A percentile compares a stretch with the other conserved stretches of the same genome.
Evolutionary conservation across 2,113 vertebrate species (phyloP).

Genomic region (Misgurnus anguillicaudatus): DNA sequence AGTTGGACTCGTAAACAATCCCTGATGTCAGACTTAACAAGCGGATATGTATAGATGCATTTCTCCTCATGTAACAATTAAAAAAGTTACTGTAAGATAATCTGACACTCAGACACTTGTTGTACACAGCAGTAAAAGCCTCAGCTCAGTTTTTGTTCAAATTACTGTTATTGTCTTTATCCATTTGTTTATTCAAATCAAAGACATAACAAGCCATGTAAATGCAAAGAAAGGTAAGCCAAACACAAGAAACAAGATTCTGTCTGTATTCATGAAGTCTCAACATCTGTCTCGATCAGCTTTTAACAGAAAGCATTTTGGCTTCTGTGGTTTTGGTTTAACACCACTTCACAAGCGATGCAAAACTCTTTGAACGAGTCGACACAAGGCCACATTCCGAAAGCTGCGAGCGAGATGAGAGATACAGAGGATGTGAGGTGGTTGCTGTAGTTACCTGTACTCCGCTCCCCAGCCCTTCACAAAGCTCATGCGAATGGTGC

Average conservation of each 20-base stretch:
- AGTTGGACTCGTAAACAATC: no score
- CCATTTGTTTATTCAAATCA: constrained; percentile 2
- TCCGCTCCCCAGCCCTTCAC: constrained; percentile 98
- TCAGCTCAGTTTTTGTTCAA: neutral
- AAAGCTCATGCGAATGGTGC: constrained; percentile 98
- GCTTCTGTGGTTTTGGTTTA: constrained; percentile 25
- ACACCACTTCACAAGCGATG: neutral
- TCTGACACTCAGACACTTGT: neutral
- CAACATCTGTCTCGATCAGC: neutral
- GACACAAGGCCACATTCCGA: constrained; percentile 3
- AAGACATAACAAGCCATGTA: neutral
- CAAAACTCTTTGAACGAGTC: neutral
- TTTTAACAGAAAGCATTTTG: neutral
- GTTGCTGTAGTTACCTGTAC: constrained; percentile 83
- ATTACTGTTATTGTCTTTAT: neutral
- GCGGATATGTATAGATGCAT: no score
- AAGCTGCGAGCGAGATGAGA: neutral
- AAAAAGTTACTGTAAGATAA: neutral
- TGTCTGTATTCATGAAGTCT: neutral
- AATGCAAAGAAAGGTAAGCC: neutral
- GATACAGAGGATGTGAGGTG: neutral
- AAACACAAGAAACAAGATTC: neutral
- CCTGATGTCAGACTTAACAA: no score
- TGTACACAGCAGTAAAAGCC: neutral
- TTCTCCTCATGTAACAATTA: no score